Percentiles rank a stretch among this genome's conserved stretches.
These are phyloP conservation scores for Terebella lapidaria DNA, from an alignment of 2,888 invertebrate genomes.

Conservation along the genomic window DNA sequence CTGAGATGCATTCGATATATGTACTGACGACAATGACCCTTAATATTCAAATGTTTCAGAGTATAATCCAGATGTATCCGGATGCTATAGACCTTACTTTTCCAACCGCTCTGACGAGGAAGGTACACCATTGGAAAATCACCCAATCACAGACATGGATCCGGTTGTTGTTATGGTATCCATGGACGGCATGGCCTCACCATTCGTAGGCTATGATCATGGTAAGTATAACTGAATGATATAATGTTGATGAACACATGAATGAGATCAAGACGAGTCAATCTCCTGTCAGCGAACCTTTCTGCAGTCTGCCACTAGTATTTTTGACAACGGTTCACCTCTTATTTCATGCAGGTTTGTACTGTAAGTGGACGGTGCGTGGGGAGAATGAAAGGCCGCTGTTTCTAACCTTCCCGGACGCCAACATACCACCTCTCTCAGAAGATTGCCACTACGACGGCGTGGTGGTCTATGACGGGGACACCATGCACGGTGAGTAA, in stretches of 20 bases:
- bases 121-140: neutral
- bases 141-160: neutral
- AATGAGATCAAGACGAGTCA: too few species aligned
- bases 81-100: neutral
- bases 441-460: slow-evolving; percentile 20
- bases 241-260: neutral
- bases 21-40: neutral
- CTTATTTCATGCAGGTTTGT: slow-evolving; percentile 3
- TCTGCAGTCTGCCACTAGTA: too few species aligned
- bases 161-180: neutral
- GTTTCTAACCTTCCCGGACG: slow-evolving; percentile 10
- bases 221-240: neutral
- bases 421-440: slow-evolving; percentile 10
- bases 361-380: neutral
- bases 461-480: slow-evolving; percentile 20
- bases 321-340: too few species aligned
- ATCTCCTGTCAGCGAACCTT: too few species aligned
- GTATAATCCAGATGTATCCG: neutral
- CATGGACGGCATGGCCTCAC: neutral
- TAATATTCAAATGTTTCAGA: neutral
- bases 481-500: slow-evolving; percentile 16
- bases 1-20: neutral
- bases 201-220: neutral
- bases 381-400: neutral
- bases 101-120: neutral